Base-by-base conservation (phyloP, 2,888 invertebrate species). In the Meliscaeva auricollis region DNA sequence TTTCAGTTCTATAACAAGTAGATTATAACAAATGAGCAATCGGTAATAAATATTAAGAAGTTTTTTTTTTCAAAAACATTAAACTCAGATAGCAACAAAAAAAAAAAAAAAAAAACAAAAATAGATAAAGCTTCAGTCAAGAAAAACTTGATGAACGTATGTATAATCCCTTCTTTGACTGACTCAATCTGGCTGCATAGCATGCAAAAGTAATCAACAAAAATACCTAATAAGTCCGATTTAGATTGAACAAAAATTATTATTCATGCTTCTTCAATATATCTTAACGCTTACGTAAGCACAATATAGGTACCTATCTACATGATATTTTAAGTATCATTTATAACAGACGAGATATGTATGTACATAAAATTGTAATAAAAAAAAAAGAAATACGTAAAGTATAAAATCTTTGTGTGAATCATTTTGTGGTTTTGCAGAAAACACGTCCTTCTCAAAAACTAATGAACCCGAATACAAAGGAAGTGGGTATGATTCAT, bases 361-460 rank as follows among this genome's bases (percentile, higher is more conserved):
- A 46, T 26, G 13, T 38, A 0, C 38, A 11, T 13, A 38, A 9
- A 9, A 38, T 11, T 48, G 48, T 13, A 66, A 13, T 20, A 48
- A 2, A 9, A 38, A 2, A 38, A 3, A 9, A 38, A 35, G 9
- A 35, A 35, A 35, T 35, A 35, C 6, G 9, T 9, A 35, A 35
- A 35, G 44, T 30, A 44, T n/a, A n/a, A n/a, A 35, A 50, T 20
- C 48, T 48, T 0, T 35, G 32, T 50, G 72, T 85, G 85, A 85
- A 77, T 85, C 85, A 85, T 77, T 64, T 56, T 64, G 85, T 69
- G 85, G 85, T 77, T 84, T 64, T 44, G 62, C 68, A 72, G 73
- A 81, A 50, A 69, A 44, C 35, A 68, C 60, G 50, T 70, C 84
- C 84, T 85, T 81, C 64, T 60, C 66, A 30, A 70, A 79, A 74